A percentile compares a stretch with the other conserved stretches of the same genome.
Evolutionary conservation across 2,113 vertebrate species (phyloP).

Genomic region (Rhabdomys dilectus): DNA sequence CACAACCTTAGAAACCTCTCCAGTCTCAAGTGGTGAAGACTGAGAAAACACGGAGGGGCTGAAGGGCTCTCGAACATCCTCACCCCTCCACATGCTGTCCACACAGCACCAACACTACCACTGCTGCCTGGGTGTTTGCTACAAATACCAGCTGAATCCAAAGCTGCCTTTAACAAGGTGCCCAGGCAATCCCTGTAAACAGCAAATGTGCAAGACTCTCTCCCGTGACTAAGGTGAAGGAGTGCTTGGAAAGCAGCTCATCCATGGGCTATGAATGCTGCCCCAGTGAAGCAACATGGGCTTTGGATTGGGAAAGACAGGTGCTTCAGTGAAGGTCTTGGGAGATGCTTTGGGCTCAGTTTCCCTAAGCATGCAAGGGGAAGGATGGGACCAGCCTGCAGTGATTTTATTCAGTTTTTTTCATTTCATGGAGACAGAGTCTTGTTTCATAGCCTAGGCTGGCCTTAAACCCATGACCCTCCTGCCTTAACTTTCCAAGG

Average conservation of each 20-base stretch:
- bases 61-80: neutral
- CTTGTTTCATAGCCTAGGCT: neutral
- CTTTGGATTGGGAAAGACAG: neutral
- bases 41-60: neutral
- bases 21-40: neutral
- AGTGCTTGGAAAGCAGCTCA: neutral
- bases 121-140: neutral
- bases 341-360: neutral
- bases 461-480: neutral
- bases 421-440: neutral
- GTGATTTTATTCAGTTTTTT: neutral
- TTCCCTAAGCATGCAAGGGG: neutral
- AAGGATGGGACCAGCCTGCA: neutral
- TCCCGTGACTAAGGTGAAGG: rapidly evolving
- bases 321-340: neutral
- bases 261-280: neutral
- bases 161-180: neutral
- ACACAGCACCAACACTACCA: neutral
- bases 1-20: neutral
- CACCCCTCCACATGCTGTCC: neutral
- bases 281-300: neutral
- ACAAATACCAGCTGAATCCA: neutral
- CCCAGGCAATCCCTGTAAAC: rapidly evolving
- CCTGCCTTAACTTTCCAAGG: neutral
- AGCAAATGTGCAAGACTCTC: neutral